Conservation (phyloP, 2,113 vertebrate species). For the Phaetusa simplex region DNA sequence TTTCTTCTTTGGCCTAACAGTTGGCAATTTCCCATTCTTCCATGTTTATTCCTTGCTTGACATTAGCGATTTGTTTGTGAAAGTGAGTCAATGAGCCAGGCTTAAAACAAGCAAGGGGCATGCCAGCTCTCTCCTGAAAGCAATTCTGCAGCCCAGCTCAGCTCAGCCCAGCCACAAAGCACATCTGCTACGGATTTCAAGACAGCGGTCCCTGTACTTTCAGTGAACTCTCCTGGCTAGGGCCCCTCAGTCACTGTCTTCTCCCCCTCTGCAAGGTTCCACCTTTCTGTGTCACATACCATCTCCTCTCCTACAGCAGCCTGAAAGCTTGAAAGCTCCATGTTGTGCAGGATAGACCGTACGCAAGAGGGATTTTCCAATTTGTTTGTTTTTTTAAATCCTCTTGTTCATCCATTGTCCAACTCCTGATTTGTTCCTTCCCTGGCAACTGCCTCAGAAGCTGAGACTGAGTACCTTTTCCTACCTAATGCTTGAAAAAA, state of each 20-base stretch:
- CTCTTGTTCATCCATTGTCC: not conserved
- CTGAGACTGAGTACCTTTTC: not conserved
- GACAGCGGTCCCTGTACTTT: not conserved
- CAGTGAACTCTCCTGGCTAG: not conserved
- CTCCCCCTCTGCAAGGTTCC: not conserved
- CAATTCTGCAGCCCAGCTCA: not conserved
- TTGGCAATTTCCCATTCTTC: not conserved
- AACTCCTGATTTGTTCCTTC: not conserved
- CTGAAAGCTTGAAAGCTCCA: not conserved
- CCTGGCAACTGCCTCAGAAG: not conserved
- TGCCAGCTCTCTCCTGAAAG: not conserved
- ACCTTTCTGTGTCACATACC: not conserved
- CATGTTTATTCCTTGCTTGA: not conserved
- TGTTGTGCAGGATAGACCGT: not conserved
- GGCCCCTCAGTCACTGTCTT: not conserved
- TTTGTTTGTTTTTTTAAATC: not conserved
- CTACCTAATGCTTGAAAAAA: not conserved
- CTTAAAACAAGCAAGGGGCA: not conserved
- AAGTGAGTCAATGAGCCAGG: not conserved
- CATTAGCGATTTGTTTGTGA: not conserved
- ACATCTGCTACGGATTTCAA: not conserved
- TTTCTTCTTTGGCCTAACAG: not conserved
- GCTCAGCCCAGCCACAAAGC: not conserved
- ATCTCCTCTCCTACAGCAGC: not conserved
- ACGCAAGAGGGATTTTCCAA: not conserved